These are phyloP conservation scores for Scarus forsteni DNA, from an alignment of 2,797 vertebrate species.

Conservation along the genomic window DNA sequence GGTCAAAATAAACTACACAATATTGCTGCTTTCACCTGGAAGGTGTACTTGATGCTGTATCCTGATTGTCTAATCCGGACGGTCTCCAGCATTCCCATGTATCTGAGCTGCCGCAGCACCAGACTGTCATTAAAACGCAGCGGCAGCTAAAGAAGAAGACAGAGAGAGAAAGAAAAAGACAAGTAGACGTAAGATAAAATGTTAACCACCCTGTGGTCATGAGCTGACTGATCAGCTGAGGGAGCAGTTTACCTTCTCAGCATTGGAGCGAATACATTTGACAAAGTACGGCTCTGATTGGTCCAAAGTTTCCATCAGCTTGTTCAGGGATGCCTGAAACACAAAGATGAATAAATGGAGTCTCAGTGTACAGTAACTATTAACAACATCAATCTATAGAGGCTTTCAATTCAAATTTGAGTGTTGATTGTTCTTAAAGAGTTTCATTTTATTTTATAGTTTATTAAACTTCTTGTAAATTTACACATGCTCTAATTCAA, in stretches of 20 bases:
- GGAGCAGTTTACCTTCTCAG: constrained; percentile 90
- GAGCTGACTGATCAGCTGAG: neutral
- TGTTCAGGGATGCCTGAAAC: constrained; percentile 92
- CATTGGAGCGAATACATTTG: constrained; percentile 97
- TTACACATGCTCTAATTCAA: no score
- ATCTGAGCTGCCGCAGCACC: constrained; percentile 94
- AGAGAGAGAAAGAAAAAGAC: neutral
- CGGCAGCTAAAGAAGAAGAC: constrained; percentile 84
- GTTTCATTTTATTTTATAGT: no score
- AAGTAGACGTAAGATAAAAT: no score
- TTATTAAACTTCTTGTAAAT: no score
- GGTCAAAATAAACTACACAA: no score
- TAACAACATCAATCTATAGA: no score
- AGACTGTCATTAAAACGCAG: constrained; percentile 92
- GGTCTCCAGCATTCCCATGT: constrained; percentile 97
- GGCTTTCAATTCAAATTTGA: no score
- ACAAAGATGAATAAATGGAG: constrained; percentile 16
- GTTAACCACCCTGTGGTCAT: neutral
- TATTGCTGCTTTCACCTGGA: constrained; percentile 85
- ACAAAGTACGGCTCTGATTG: constrained; percentile 98
- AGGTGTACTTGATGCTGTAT: constrained; percentile 96
- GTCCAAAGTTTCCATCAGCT: constrained; percentile 96
- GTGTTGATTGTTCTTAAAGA: no score
- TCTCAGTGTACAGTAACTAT: neutral
- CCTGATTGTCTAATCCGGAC: constrained; percentile 96